phyloP scores from a whole-genome alignment of 2,113 vertebrate genomes.

The Onychostruthus taczanowskii region DNA sequence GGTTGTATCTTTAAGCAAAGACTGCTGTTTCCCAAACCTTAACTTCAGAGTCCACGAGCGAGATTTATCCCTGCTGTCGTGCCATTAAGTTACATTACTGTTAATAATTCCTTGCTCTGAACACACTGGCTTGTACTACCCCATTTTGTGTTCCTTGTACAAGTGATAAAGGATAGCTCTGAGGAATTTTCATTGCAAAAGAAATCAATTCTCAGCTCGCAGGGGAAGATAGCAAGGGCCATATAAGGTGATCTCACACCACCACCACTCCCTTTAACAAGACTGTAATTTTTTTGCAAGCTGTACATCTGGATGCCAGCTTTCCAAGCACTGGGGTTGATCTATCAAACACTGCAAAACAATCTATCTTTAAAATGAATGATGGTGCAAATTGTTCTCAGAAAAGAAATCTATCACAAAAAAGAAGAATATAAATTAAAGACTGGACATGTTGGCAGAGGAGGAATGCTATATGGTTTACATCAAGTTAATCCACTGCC shows the following conservation, averaged over 20 bases:
- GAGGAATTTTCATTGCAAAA: constrained; percentile 51
- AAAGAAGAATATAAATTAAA: not conserved
- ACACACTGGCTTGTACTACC: not conserved
- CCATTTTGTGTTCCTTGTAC: not conserved
- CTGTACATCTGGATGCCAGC: constrained; percentile 52
- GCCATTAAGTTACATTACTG: constrained; percentile 10
- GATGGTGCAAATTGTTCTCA: constrained; percentile 4
- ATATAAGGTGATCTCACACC: constrained; percentile 43
- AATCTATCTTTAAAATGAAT: constrained; percentile 32
- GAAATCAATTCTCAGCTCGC: constrained; percentile 39
- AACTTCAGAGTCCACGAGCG: not conserved
- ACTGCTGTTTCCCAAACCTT: constrained; percentile 7
- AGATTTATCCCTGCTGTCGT: constrained; percentile 35
- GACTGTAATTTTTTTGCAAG: not conserved
- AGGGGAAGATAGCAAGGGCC: constrained; percentile 31
- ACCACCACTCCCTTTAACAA: not conserved
- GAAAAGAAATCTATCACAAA: constrained; percentile 12
- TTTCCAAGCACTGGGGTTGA: not conserved
- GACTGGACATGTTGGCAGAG: not conserved
- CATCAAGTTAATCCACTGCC: constrained; percentile 51
- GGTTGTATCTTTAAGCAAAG: constrained; percentile 12
- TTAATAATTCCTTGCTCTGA: constrained; percentile 23
- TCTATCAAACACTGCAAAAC: constrained; percentile 13
- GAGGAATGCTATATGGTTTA: constrained; percentile 39
- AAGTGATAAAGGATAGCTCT: constrained; percentile 43